Evolutionary conservation across 2,797 vertebrate genomes (phyloP).

Genomic region (Streptopelia turtur): DNA sequence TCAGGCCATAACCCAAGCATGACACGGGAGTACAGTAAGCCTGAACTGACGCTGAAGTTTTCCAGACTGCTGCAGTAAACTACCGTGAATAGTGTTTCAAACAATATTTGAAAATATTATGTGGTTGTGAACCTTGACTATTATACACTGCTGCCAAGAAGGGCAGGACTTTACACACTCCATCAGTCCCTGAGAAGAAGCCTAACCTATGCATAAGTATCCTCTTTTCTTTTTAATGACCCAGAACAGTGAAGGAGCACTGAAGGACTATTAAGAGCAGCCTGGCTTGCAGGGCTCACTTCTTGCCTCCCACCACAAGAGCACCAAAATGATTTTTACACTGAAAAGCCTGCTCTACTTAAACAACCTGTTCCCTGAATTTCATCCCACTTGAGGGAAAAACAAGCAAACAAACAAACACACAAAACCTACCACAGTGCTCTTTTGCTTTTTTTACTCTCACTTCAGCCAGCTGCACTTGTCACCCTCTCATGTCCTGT

Average conservation of each 20-base stretch:
- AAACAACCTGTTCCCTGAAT: background rate
- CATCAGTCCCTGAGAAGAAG: background rate
- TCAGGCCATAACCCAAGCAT: background rate
- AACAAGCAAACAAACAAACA: no score
- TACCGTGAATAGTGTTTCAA: background rate
- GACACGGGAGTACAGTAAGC: background rate
- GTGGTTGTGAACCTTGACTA: background rate
- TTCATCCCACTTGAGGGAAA: background rate
- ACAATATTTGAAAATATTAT: conserved; percentile 34
- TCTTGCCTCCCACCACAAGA: background rate
- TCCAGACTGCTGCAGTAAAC: conserved; percentile 36
- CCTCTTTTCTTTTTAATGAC: background rate
- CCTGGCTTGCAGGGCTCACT: background rate
- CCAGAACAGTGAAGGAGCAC: background rate
- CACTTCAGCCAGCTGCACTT: background rate
- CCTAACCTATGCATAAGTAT: background rate
- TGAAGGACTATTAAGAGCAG: background rate
- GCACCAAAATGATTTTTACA: background rate
- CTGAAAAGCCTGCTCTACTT: background rate
- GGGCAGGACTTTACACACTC: background rate
- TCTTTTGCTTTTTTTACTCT: background rate
- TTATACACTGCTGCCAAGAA: background rate
- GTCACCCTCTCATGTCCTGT: background rate
- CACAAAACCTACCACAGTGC: no score
- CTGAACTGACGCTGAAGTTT: conserved; percentile 11